These are phyloP conservation scores for Gymnocypris eckloni DNA, from an alignment of 2,797 vertebrate species.

Conservation along the genomic window DNA sequence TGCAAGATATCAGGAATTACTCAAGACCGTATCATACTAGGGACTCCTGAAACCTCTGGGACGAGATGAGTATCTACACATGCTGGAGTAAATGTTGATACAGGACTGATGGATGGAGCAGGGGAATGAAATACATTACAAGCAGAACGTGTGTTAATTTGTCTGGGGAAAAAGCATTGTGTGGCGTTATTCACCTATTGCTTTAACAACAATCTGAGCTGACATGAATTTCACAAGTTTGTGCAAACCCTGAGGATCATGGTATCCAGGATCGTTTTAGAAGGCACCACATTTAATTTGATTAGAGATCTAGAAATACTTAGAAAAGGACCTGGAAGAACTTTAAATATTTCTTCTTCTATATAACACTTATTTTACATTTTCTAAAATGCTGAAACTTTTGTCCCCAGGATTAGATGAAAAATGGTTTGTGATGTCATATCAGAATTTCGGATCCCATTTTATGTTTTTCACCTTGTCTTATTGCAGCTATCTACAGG, in stretches of 20 bases:
- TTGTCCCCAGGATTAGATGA: background rate
- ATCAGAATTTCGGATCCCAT: background rate
- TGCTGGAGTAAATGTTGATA: slow-evolving; percentile 29
- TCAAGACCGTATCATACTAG: background rate
- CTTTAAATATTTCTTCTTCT: background rate
- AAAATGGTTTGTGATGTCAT: too few species aligned
- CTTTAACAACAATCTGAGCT: background rate
- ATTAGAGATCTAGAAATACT: slow-evolving; percentile 1
- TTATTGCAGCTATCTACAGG: background rate
- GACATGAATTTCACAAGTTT: background rate
- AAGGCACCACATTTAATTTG: background rate
- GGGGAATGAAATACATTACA: slow-evolving; percentile 24
- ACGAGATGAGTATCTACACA: slow-evolving; percentile 32
- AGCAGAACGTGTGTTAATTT: slow-evolving; percentile 34
- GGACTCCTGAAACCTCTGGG: slow-evolving; percentile 10
- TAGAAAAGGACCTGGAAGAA: background rate
- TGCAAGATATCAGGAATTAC: background rate
- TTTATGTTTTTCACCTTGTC: background rate
- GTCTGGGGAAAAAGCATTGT: background rate
- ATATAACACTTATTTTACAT: background rate
- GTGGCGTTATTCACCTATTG: background rate
- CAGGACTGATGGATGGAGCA: slow-evolving; percentile 9
- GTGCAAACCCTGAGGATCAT: slow-evolving; percentile 1
- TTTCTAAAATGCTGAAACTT: background rate
- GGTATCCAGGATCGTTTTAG: background rate